Base-by-base conservation (phyloP, 2,113 vertebrate genomes). In the Acanthochromis polyacanthus region DNA sequence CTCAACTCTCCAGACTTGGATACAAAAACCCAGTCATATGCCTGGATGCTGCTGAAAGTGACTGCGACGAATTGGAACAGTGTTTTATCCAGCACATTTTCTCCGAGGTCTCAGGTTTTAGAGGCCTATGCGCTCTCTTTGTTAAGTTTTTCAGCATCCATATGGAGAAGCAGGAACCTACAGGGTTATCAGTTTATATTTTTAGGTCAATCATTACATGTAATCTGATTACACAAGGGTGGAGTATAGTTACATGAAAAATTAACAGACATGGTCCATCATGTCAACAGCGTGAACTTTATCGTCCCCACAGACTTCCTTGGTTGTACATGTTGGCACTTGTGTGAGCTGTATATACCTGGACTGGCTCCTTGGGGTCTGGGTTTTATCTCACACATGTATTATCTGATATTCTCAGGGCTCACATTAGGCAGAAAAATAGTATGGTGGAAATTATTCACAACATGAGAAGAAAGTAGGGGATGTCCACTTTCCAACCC, bases 11-110 rank as follows among this genome's bases (percentile, higher is more conserved):
- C 73, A 60, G 48, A 61, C 12, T 1, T 46, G 51, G 60, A 79
- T 46, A 82, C 84, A 87, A 83, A 81, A 90, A 83, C 60, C 32
- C 20, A 64, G 84, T 83, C 78, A 88, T 70, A 48, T 20, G 55
- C 71, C 43, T n/a, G 16, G 16, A 73, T 30, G n/a, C 6, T 14
- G 16, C 63, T 70, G 43, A 46, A 36, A 77, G 64, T 68, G 48
- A 67, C 66, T 25, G 80, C 50, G 82, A 80, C 79, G 82, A 78
- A 80, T 67, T 28, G 63, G 23, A 80, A 70, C 22, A 48, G 38
- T 50, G 43, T 74, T 81, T 77, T 83, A 80, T 84, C 43, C 17
- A 56, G 46, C 28, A 59, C 61, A 76, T 78, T 58, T 78, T 80
- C 64, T 83, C 17, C 4, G 15, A 56, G 57, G 36, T 78, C 43